phyloP scores from a whole-genome alignment of 2,888 invertebrate genomes.

The Ormyrus nitidulus region DNA sequence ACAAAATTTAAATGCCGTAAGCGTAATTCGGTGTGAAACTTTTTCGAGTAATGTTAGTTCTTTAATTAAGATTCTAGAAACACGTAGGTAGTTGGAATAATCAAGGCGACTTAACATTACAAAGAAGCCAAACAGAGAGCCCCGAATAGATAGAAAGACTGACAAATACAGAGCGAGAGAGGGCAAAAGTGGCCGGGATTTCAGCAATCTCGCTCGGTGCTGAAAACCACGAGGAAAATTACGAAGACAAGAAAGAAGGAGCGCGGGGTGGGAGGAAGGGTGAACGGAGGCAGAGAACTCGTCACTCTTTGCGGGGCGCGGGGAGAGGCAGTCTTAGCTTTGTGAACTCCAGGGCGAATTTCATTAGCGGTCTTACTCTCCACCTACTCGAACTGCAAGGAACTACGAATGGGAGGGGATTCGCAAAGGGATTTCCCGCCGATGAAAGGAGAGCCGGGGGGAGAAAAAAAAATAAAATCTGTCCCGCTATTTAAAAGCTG shows the following conservation, averaged over 20 bases:
- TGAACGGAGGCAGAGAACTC: background rate
- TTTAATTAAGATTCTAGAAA: too few relatives aligned
- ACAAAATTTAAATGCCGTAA: too few relatives aligned
- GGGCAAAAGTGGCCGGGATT: constrained; percentile 4
- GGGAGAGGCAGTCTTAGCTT: constrained; percentile 37
- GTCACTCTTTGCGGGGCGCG: background rate
- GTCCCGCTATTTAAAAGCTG: constrained; percentile 26
- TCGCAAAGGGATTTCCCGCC: constrained; percentile 20
- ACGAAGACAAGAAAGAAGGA: constrained; percentile 31
- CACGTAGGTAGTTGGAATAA: background rate
- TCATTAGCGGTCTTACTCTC: constrained; percentile 49
- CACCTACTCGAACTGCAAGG: constrained; percentile 33
- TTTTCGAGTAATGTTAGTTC: too few relatives aligned
- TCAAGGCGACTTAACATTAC: constrained; percentile 1
- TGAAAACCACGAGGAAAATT: constrained; percentile 34
- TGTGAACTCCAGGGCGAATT: constrained; percentile 46
- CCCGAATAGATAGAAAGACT: background rate
- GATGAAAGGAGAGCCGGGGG: background rate
- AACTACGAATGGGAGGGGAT: background rate
- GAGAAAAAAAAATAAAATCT: constrained; percentile 32
- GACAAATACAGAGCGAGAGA: background rate
- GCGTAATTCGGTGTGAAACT: too few relatives aligned
- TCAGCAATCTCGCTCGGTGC: constrained; percentile 13
- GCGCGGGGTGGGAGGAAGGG: background rate
- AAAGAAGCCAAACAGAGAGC: constrained; percentile 17